Conservation (phyloP, 2,797 vertebrate species). For the Benthosema pterotum region DNA sequence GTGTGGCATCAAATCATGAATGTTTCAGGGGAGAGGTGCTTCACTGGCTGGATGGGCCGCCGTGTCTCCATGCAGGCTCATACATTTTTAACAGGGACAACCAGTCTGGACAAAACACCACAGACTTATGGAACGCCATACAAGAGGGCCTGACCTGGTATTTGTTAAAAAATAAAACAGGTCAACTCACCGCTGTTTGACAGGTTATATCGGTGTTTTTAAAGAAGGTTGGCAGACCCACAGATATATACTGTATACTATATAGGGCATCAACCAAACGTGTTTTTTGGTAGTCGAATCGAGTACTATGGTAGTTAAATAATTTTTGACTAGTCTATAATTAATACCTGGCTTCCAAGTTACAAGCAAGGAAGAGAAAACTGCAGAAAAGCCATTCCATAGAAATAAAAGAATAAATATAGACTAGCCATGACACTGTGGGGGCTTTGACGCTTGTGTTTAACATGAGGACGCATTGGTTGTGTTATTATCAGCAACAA, state of each 20-base stretch:
- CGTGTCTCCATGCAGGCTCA: slow-evolving; percentile 46
- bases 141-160: slow-evolving; percentile 40
- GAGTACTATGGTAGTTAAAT: too few species aligned
- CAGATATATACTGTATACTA: neutral
- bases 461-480: too few species aligned
- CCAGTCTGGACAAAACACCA: slow-evolving; percentile 61
- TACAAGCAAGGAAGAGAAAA: neutral
- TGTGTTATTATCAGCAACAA: too few species aligned
- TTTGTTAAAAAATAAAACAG: slow-evolving; percentile 6
- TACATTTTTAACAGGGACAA: slow-evolving; percentile 64
- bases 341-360: slow-evolving; percentile 1
- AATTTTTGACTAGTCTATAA: too few species aligned
- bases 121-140: slow-evolving; percentile 47
- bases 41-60: slow-evolving; percentile 38
- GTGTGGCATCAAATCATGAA: slow-evolving; percentile 50
- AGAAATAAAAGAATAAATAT: too few species aligned
- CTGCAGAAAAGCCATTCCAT: neutral
- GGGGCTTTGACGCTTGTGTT: too few species aligned
- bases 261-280: too few species aligned
- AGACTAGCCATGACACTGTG: too few species aligned
- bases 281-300: too few species aligned
- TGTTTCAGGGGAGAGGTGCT: slow-evolving; percentile 52
- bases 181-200: slow-evolving; percentile 19
- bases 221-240: neutral
- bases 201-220: slow-evolving; percentile 35